phyloP scores from a whole-genome alignment of 2,113 vertebrate genomes.

The Scatophagus argus region DNA sequence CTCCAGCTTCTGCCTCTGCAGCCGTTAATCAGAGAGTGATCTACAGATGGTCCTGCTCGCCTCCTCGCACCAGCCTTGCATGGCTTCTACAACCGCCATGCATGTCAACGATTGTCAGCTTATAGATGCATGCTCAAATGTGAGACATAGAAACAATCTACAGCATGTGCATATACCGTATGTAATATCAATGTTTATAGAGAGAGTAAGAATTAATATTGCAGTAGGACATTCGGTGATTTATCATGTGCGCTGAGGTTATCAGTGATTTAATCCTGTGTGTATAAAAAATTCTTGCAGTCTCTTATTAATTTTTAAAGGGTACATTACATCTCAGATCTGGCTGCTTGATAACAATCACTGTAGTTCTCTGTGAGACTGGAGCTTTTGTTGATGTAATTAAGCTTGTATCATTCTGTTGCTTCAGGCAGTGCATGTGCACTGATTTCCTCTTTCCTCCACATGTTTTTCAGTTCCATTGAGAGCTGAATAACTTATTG shows the following conservation, averaged over 20 bases:
- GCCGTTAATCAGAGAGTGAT: slow-evolving; percentile 56
- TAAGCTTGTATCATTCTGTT: slow-evolving; percentile 14
- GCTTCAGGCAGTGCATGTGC: slow-evolving; percentile 9
- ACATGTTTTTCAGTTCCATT: background rate
- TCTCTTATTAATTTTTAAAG: slow-evolving; percentile 51
- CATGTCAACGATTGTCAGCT: slow-evolving; percentile 18
- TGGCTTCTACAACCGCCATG: slow-evolving; percentile 8
- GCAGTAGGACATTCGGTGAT: slow-evolving; percentile 1
- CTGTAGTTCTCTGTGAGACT: slow-evolving; percentile 15
- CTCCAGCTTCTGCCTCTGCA: slow-evolving; percentile 8
- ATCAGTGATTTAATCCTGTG: slow-evolving; percentile 45
- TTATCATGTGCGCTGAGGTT: slow-evolving; percentile 29
- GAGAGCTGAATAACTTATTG: background rate
- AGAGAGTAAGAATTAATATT: background rate
- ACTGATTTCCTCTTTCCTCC: background rate
- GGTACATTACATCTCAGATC: slow-evolving; percentile 1
- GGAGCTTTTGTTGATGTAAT: slow-evolving; percentile 26
- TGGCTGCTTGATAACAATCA: slow-evolving; percentile 5
- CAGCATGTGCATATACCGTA: too few relatives aligned
- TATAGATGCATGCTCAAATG: background rate
- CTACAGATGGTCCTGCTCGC: slow-evolving; percentile 38
- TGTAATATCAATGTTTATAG: slow-evolving; percentile 46
- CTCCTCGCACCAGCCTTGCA: slow-evolving; percentile 17
- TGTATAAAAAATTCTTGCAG: slow-evolving; percentile 21
- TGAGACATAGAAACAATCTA: background rate